Base-by-base conservation (phyloP, 2,797 vertebrate genomes). In the Clarias fuscus region DNA sequence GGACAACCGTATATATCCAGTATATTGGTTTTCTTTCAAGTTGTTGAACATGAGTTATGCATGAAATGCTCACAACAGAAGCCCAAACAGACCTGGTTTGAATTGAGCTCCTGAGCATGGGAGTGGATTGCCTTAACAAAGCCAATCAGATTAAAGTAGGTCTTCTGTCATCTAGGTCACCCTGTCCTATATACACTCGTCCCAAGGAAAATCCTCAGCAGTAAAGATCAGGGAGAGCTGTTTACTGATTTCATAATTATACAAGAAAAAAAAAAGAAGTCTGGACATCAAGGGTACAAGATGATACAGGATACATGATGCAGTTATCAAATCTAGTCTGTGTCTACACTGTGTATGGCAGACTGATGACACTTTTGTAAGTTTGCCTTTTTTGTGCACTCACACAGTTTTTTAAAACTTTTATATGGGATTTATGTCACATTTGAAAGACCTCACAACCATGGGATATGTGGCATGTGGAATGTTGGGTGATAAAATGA, bases 101-200 rank as follows among this genome's bases (percentile, higher is more conserved):
- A 87, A 88, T 58, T 27, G 88, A 83, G 89, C 89, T 86, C 84
- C 86, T 87, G 85, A 88, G 75, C 68, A 86, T 83, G 71, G 64
- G 62, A 85, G 87, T 87, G 89, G 84, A 89, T 89, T 65, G 85
- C 84, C 87, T 89, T 90, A 83, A 91, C 87, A 84, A 91, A 90
- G 85, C 90, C 89, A 92, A 92, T 93, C 91, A 92, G 84, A 91
- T 89, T 76, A 91, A 94, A 94, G 89, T 90, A 92, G 93, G 92
- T 92, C 90, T 89, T 87, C 86, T 90, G 90, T 89, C 90, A 91
- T 91, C 90, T 92, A 91, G 90, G 90, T 89, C 92, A 90, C 88
- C 85, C 90, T 91, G 91, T 91, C 91, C 93, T 92, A 94, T 81
- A 94, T 92, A 87, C 77, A 82, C 43, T 88, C 83, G 86, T 89